Conservation (phyloP, 2,797 vertebrate species). For the Dipus sagitta region DNA sequence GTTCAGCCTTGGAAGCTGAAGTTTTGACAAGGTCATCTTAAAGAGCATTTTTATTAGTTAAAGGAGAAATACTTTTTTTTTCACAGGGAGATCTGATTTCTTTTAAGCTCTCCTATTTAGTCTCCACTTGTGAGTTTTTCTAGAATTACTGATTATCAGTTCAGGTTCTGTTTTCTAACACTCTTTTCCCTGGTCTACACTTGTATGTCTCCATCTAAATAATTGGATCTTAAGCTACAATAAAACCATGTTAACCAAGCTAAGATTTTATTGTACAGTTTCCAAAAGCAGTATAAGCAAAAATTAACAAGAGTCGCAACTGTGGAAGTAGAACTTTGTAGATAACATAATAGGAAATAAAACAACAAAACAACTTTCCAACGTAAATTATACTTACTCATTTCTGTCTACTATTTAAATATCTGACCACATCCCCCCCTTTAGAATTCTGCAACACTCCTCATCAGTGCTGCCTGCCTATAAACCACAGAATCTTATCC, state of each 20-base stretch:
- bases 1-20: slow-evolving; percentile 38
- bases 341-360: background rate
- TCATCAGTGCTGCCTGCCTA: background rate
- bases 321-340: slow-evolving; percentile 36
- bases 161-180: slow-evolving; percentile 80
- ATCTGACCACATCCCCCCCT: background rate
- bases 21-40: slow-evolving; percentile 72
- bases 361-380: slow-evolving; percentile 5
- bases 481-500: background rate
- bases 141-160: slow-evolving; percentile 81
- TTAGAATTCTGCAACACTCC: background rate
- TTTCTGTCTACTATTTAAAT: background rate
- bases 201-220: slow-evolving; percentile 60
- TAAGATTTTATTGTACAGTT: slow-evolving; percentile 28
- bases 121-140: slow-evolving; percentile 82
- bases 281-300: background rate
- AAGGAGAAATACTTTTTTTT: slow-evolving; percentile 79
- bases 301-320: background rate
- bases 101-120: slow-evolving; percentile 84
- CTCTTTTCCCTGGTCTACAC: slow-evolving; percentile 31
- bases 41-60: slow-evolving; percentile 81
- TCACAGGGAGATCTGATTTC: slow-evolving; percentile 90
- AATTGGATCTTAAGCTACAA: slow-evolving; percentile 76
- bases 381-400: background rate
- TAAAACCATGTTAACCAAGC: slow-evolving; percentile 71